Conservation (phyloP, 2,888 invertebrate genomes). For the Orthosia incerta region DNA sequence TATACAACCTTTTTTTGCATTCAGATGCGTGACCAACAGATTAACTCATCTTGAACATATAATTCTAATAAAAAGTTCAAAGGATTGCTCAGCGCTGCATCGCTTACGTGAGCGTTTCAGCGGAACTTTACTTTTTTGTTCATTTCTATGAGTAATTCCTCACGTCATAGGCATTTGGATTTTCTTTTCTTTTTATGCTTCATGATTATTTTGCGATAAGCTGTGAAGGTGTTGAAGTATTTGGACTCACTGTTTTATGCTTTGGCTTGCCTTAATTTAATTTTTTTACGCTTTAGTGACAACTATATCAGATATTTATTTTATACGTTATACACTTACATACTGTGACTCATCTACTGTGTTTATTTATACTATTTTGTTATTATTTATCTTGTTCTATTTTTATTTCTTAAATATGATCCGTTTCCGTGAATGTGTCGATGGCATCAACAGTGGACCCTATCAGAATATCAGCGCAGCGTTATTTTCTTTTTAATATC, state of each 20-base stretch:
- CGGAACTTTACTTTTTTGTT: conserved; percentile 42
- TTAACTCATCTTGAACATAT: conserved; percentile 22
- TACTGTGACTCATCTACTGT: no score
- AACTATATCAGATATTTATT: no score
- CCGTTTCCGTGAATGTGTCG: no score
- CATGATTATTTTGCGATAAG: conserved; percentile 29
- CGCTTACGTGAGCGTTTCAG: conserved; percentile 43
- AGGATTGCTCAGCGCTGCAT: conserved; percentile 19
- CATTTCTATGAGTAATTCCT: conserved; percentile 42
- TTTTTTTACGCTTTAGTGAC: no score
- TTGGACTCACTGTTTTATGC: neutral
- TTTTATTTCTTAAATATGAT: no score
- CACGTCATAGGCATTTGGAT: conserved; percentile 44
- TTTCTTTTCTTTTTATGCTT: conserved; percentile 34
- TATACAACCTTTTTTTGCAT: conserved; percentile 4
- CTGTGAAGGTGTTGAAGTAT: conserved; percentile 9
- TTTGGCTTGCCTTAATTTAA: neutral
- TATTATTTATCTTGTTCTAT: no score
- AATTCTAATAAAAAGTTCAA: conserved; percentile 34
- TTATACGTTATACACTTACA: no score
- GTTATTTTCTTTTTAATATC: no score
- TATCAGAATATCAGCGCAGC: no score
- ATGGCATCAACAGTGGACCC: no score
- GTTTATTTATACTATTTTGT: no score
- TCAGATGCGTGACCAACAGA: conserved; percentile 12